Base-by-base conservation (phyloP, 1,140 invertebrate species). In the Halictus rubicundus region DNA sequence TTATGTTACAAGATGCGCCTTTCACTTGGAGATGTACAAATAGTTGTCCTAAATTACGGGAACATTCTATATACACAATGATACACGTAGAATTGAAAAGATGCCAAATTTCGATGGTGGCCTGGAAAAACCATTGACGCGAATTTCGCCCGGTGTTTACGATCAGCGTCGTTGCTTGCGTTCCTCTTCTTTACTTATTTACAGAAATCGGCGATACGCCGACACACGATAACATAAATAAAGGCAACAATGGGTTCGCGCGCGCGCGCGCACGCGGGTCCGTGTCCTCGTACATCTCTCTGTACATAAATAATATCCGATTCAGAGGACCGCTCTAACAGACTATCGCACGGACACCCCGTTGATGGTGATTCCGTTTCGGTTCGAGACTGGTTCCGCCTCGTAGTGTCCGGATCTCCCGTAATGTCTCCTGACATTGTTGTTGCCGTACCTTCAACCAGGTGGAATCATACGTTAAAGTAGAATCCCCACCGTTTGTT, bases 361-460 rank as follows among this genome's bases (percentile, higher is more conserved):
- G 85, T 96, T 96, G 81, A 96, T 96, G 39, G 96, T 96, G 76
- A 96, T 95, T 10, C 95, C 94, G 86, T 95, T 95, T 77, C 94
- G 94, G 74, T 93, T 93, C 72, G 92, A 86, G 39, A 95, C 91
- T 9, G 95, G 95, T 86, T 96, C 95, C 1, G 95, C 95, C 81
- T 96, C 95, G 89, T 96, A 96, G 32, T 96, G 95, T 66, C 95
- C 95, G 52, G 95, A 88, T 80, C 91, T 89, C 73, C 90, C 94
- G 81, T 95, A 95, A 54, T 92, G 92, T 83, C 94, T 94, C 88
- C 95, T 94, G 83, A 95, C 95, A n/a, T n/a, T n/a, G 83, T 95
- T 95, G 14, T 93, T 93, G 76, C 95, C 92, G 70, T 94, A 94
- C 80, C 94, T 93, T 60, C 52, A 71, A 90, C 68, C 84, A 87